Conservation (phyloP, 2,113 vertebrate species). For the Odobenus rosmarus region DNA sequence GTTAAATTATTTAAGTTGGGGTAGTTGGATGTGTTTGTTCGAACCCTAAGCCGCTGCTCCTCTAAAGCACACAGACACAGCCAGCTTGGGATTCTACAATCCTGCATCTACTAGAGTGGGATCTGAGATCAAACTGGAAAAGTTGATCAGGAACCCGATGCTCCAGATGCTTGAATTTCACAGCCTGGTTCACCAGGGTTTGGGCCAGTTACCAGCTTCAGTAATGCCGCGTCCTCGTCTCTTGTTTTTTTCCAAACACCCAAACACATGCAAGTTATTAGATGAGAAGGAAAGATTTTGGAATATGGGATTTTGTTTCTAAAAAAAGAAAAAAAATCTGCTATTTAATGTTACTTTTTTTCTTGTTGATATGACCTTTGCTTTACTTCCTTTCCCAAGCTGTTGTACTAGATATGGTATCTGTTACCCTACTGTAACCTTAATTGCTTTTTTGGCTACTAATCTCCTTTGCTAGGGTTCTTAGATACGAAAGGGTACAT, state of each 20-base stretch:
- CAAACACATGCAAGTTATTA: conserved; percentile 66
- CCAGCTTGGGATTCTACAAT: not conserved
- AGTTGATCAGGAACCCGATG: conserved; percentile 23
- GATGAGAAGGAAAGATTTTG: conserved; percentile 63
- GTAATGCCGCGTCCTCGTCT: not conserved
- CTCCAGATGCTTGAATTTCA: conserved; percentile 34
- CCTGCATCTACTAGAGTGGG: not conserved
- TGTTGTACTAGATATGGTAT: conserved; percentile 70
- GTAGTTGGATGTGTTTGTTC: not conserved
- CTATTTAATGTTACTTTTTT: conserved; percentile 56
- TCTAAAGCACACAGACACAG: not conserved
- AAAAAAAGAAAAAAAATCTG: conserved; percentile 5
- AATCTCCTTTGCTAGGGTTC: conserved; percentile 62
- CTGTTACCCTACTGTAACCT: conserved; percentile 56
- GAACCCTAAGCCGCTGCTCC: not conserved
- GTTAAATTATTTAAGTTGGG: not conserved
- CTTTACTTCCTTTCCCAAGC: conserved; percentile 60
- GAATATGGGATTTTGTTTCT: conserved; percentile 63
- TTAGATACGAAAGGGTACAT: conserved; percentile 60
- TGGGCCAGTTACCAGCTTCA: conserved; percentile 14
- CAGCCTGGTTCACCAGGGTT: not conserved
- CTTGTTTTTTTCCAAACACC: not conserved
- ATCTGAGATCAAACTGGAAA: conserved; percentile 42
- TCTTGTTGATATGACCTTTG: conserved; percentile 72
- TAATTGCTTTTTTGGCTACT: conserved; percentile 74